Percentiles rank a stretch among this genome's conserved stretches.
These are phyloP conservation scores for Valencia hispanica DNA, from an alignment of 2,797 vertebrate species.

Conservation along the genomic window DNA sequence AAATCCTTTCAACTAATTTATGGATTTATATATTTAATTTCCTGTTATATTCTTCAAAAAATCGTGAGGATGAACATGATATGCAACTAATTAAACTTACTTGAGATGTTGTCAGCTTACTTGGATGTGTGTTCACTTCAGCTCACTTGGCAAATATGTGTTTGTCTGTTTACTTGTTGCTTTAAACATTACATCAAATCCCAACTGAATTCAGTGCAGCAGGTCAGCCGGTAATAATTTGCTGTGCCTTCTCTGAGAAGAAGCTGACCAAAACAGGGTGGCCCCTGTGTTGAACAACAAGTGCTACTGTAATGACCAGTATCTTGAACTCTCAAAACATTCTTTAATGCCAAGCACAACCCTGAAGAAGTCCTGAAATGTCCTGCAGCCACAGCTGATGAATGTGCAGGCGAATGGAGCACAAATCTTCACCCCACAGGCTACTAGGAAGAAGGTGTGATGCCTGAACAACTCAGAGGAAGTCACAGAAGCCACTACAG, in stretches of 20 bases:
- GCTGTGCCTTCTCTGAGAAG: conserved; percentile 6
- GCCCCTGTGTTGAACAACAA: conserved; percentile 14
- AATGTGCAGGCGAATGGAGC: conserved; percentile 36
- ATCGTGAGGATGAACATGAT: not conserved
- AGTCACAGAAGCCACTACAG: conserved; percentile 36
- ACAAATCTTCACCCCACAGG: conserved; percentile 40
- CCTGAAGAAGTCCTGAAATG: conserved; percentile 33
- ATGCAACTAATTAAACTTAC: not conserved
- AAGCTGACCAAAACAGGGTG: conserved; percentile 16
- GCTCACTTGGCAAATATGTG: conserved; percentile 4
- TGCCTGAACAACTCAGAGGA: conserved; percentile 30
- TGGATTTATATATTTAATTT: not conserved
- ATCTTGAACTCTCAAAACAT: conserved; percentile 33
- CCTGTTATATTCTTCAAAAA: not conserved
- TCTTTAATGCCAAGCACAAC: conserved; percentile 35
- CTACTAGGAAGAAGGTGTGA: conserved; percentile 23
- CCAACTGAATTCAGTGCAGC: conserved; percentile 22
- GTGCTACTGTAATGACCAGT: conserved; percentile 8
- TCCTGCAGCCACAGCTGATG: conserved; percentile 48
- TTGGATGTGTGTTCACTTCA: not conserved
- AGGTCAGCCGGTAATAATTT: conserved; percentile 27
- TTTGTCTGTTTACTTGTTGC: conserved; percentile 6
- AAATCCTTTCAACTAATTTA: not conserved
- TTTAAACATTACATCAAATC: conserved; percentile 23
- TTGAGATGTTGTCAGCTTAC: not conserved